Evolutionary conservation across 1,140 invertebrate species (phyloP), one percentile per base, ranked within the genome.

Genomic region (Whitmania pigra): DNA sequence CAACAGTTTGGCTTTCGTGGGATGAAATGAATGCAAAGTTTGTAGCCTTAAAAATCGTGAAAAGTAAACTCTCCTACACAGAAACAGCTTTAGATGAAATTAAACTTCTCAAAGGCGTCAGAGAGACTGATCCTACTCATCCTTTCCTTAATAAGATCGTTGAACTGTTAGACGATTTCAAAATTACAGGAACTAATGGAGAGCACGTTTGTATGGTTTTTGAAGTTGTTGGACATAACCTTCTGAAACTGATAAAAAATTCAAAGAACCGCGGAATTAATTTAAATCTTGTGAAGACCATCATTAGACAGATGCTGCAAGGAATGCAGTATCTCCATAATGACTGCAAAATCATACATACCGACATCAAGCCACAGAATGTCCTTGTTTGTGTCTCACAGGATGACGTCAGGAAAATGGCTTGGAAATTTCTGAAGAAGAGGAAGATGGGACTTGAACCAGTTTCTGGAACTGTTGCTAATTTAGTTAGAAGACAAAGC

Each of bases 351-450:
- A 98, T 99, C 76, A 99, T 99, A 82, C 96, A 99, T 81, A 99
- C 96, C 25, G 95, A 99, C 81, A 96, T 99, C 75, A 99, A 99
- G 82, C 96, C 95, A 67, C 96, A 99, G 85, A 99, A 99, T 86
- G 93, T 99, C 68, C 85, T 99, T 66, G 85, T 97, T 72, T 94
- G 91, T 84, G 92, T 95, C 15, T 88, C 90, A 80, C 86, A 88
- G 75, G 88, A 90, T 74, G 89, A 94, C 80, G 90, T 97, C 73
- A 86, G 90, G 73, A 91, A 91, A 79, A 82, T 97, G 78, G 94
- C 94, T 57, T 88, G 88, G 69, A 92, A 97, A 83, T 93, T 93
- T 4, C 78, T 81, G 67, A 80, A 83, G 72, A 82, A 79, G 77
- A 81, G 82, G 74, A 73, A 79, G 71, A 74, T 91, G 82, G 94